phyloP scores from a whole-genome alignment of 1,140 invertebrate species.

The Philaenus spumarius region DNA sequence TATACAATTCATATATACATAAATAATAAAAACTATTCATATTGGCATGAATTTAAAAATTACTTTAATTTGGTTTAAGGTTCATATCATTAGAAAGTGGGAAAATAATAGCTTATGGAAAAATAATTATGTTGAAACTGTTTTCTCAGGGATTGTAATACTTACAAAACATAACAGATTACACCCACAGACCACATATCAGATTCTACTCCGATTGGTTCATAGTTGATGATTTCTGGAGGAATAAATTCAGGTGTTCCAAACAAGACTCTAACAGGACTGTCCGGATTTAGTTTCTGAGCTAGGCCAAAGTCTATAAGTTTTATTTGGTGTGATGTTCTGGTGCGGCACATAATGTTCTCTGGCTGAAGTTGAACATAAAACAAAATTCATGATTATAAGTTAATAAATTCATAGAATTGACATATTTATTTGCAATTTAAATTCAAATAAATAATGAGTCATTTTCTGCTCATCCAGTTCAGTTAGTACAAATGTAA shows the following conservation, averaged over 20 bases:
- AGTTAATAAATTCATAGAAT: background rate
- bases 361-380: conserved; percentile 59
- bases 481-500: too few relatives aligned
- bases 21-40: too few relatives aligned
- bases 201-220: conserved; percentile 72
- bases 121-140: too few relatives aligned
- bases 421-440: background rate
- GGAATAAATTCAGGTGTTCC: conserved; percentile 93
- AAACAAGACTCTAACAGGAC: conserved; percentile 70
- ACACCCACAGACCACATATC: conserved; percentile 96
- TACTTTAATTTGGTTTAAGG: too few relatives aligned
- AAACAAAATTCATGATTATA: too few relatives aligned
- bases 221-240: conserved; percentile 89
- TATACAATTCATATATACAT: too few relatives aligned
- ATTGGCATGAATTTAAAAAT: too few relatives aligned
- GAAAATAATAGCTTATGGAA: too few relatives aligned
- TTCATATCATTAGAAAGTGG: too few relatives aligned
- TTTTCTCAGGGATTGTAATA: too few relatives aligned
- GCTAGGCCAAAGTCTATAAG: conserved; percentile 90
- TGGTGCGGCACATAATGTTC: conserved; percentile 83
- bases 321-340: conserved; percentile 77
- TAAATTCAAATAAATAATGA: background rate
- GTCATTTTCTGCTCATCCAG: too few relatives aligned
- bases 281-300: conserved; percentile 60
- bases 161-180: conserved; percentile 90